phyloP scores from a whole-genome alignment of 2,113 vertebrate species.

The Anthoscopus minutus region DNA sequence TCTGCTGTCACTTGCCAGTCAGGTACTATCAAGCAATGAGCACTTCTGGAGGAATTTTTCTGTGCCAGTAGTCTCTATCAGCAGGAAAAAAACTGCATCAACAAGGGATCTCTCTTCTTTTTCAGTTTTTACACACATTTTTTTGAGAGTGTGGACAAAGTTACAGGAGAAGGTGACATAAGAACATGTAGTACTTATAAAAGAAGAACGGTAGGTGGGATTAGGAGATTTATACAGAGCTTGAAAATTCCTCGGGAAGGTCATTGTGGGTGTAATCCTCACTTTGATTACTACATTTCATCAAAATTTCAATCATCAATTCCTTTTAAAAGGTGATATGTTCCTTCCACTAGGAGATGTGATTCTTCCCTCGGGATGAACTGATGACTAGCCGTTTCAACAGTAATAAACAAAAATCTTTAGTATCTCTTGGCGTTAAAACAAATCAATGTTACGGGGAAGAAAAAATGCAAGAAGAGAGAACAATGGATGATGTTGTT shows the following conservation, averaged over 20 bases:
- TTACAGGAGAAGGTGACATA: constrained; percentile 14
- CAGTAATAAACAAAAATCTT: constrained; percentile 33
- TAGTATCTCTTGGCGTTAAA: constrained; percentile 1
- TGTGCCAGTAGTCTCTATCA: neutral
- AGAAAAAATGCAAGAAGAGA: neutral
- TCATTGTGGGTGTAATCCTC: neutral
- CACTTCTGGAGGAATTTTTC: neutral
- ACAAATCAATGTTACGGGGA: neutral
- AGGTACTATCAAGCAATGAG: neutral
- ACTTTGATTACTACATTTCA: neutral
- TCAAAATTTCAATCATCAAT: constrained; percentile 30
- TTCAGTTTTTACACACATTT: neutral
- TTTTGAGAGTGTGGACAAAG: neutral
- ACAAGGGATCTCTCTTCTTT: neutral
- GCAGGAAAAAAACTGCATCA: neutral
- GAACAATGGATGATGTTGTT: neutral
- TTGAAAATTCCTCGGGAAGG: constrained; percentile 7
- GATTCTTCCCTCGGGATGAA: neutral
- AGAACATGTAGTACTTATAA: neutral
- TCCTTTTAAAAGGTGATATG: neutral
- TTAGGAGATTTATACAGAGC: neutral
- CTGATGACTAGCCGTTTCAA: constrained; percentile 27
- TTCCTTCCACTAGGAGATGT: constrained; percentile 1
- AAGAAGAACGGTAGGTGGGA: neutral
- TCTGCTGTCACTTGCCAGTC: neutral